These are phyloP conservation scores for Alosa alosa DNA, from an alignment of 2,113 vertebrate genomes.

Conservation along the genomic window DNA sequence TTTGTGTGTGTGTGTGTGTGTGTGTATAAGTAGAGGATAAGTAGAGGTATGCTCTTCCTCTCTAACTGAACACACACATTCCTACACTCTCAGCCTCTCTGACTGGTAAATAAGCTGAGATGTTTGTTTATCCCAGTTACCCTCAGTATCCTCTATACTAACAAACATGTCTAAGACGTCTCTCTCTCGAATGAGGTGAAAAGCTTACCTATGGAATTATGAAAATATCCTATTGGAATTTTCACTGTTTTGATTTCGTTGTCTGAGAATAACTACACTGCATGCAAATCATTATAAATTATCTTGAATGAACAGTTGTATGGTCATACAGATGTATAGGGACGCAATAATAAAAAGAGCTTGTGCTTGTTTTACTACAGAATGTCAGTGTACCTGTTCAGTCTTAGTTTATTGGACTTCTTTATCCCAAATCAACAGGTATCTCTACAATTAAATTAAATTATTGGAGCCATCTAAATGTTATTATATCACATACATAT, in stretches of 20 bases:
- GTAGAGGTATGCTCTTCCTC: too few species aligned
- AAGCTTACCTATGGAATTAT: not conserved
- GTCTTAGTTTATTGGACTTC: not conserved
- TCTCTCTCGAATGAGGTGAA: not conserved
- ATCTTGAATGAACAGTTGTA: not conserved
- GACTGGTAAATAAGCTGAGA: not conserved
- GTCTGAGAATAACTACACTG: conserved; percentile 34
- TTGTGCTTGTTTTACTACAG: not conserved
- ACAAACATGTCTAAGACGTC: not conserved
- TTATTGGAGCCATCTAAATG: too few species aligned
- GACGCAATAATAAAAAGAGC: not conserved
- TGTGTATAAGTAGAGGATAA: too few species aligned
- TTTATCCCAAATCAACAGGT: too few species aligned
- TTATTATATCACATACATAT: too few species aligned
- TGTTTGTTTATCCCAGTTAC: not conserved
- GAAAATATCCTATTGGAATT: not conserved
- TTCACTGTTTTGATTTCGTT: not conserved
- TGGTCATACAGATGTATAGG: not conserved
- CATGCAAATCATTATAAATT: conserved; percentile 30
- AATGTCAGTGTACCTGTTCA: not conserved
- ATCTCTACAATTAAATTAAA: too few species aligned
- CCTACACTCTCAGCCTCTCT: not conserved
- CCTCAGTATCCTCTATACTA: not conserved
- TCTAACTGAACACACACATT: not conserved
- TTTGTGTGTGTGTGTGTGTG: too few species aligned